Conservation (phyloP, 2,797 vertebrate species). For the Gadopsis marmoratus region DNA sequence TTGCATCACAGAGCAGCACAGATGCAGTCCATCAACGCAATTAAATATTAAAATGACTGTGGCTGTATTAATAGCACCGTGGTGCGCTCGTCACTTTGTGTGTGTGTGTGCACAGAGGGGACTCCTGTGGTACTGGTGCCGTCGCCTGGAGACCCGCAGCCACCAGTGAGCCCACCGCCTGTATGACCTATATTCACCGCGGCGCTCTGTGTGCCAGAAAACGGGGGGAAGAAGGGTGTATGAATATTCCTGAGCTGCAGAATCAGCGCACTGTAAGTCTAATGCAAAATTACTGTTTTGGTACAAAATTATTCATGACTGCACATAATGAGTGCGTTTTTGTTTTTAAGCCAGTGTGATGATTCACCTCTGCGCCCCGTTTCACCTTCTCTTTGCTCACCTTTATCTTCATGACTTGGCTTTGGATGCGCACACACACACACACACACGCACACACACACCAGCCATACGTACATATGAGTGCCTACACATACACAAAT, state of each 20-base stretch:
- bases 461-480: not conserved
- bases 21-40: constrained; percentile 86
- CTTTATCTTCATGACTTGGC: constrained; percentile 21
- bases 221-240: constrained; percentile 78
- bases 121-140: constrained; percentile 64
- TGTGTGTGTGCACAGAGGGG: constrained; percentile 52
- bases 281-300: constrained; percentile 89
- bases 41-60: constrained; percentile 86
- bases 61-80: constrained; percentile 81
- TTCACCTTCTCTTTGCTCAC: constrained; percentile 26
- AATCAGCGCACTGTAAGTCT: constrained; percentile 86
- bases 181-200: constrained; percentile 86
- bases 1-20: constrained; percentile 86
- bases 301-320: constrained; percentile 87
- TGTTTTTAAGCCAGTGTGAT: constrained; percentile 83
- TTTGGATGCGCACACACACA: not conserved
- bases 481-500: not conserved
- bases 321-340: constrained; percentile 79
- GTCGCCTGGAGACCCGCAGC: constrained; percentile 81
- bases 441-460: not conserved
- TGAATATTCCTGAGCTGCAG: constrained; percentile 88
- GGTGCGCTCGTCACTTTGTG: constrained; percentile 51
- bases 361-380: constrained; percentile 74
- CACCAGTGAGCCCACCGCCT: constrained; percentile 66
- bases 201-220: constrained; percentile 75